Evolutionary conservation across 2,113 vertebrate genomes (phyloP).

Genomic region (Oxyruncus cristatus): DNA sequence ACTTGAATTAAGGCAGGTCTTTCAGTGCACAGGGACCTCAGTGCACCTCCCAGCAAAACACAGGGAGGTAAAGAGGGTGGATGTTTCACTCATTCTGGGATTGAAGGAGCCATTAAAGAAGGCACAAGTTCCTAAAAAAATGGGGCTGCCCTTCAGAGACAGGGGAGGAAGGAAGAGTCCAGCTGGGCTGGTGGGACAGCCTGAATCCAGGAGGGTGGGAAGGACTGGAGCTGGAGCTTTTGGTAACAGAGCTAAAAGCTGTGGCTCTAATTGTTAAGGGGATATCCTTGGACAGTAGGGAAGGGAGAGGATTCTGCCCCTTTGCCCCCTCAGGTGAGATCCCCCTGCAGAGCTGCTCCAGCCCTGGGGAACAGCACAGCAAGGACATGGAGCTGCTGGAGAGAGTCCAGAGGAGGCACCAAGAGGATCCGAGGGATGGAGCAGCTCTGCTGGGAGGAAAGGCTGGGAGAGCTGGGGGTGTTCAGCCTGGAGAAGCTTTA

Average conservation of each 20-base stretch:
- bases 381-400: background rate
- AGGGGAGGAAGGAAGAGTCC: background rate
- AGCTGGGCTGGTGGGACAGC: background rate
- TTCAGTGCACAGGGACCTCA: background rate
- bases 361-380: background rate
- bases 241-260: background rate
- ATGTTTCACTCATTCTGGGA: background rate
- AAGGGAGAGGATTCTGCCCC: background rate
- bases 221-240: background rate
- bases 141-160: background rate
- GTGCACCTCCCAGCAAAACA: background rate
- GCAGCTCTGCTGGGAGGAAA: background rate
- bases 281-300: background rate
- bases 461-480: background rate
- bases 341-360: slow-evolving; percentile 4
- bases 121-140: background rate
- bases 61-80: background rate
- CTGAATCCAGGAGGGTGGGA: background rate
- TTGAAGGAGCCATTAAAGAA: background rate
- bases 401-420: background rate
- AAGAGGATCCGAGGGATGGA: background rate
- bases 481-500: background rate
- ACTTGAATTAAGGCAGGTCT: background rate
- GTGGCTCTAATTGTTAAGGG: background rate
- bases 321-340: background rate